These are phyloP conservation scores for Ferrisia virgata DNA, from an alignment of 2,888 invertebrate genomes.

Conservation along the genomic window DNA sequence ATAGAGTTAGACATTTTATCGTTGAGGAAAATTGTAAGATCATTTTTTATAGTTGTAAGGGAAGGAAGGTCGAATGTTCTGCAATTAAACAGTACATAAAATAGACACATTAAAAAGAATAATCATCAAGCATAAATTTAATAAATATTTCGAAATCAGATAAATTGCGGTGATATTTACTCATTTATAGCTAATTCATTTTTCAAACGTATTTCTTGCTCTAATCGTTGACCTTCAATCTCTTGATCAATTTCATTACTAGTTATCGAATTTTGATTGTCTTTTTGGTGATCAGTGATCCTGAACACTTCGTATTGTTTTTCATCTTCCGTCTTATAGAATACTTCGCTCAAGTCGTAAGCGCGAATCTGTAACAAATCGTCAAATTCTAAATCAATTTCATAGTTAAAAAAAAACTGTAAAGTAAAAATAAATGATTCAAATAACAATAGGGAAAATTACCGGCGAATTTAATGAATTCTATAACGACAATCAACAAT, in stretches of 20 bases:
- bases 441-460: too few species aligned
- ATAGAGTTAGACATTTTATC: conserved; percentile 6
- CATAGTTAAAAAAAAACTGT: too few species aligned
- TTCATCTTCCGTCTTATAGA: conserved; percentile 78
- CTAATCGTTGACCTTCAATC: conserved; percentile 63
- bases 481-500: too few species aligned
- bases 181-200: conserved; percentile 33
- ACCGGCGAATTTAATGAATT: too few species aligned
- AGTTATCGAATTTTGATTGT: background rate
- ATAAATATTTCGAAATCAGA: too few species aligned
- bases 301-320: conserved; percentile 69
- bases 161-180: background rate
- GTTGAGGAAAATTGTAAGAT: background rate
- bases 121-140: too few species aligned
- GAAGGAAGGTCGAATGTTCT: background rate
- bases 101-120: too few species aligned
- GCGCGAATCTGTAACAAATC: conserved; percentile 68
- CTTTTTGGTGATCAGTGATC: conserved; percentile 57
- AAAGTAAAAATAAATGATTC: too few species aligned
- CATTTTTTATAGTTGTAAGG: background rate
- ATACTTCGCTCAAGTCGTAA: conserved; percentile 82
- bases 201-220: conserved; percentile 59
- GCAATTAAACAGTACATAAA: background rate
- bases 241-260: conserved; percentile 46
- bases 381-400: too few species aligned